Conservation (phyloP, 2,113 vertebrate species). For the Megaceryle maxima region DNA sequence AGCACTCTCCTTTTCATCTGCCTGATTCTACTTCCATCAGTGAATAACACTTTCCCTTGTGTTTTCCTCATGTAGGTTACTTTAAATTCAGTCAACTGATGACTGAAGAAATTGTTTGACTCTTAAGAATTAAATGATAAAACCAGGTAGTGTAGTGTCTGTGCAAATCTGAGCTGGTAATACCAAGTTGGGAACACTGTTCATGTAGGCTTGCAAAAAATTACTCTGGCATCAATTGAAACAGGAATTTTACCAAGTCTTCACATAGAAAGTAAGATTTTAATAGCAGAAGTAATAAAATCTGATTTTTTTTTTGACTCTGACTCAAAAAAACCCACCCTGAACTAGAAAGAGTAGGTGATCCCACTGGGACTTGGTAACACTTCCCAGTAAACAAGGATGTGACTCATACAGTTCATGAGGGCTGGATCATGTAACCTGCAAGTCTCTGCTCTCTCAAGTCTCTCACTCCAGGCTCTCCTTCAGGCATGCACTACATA, state of each 20-base stretch:
- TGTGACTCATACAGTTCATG: neutral
- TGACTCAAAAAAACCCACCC: neutral
- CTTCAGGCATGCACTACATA: neutral
- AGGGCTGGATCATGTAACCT: neutral
- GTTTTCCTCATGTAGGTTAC: neutral
- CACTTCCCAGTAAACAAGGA: accelerated
- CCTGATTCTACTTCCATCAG: neutral
- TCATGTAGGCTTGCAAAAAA: accelerated
- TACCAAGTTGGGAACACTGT: neutral
- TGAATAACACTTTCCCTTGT: neutral
- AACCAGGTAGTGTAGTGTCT: neutral
- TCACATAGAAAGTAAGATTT: neutral
- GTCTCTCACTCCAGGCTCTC: neutral
- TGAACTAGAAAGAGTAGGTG: neutral
- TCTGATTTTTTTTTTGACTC: neutral
- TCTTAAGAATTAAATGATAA: neutral
- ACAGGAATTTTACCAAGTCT: neutral
- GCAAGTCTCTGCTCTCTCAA: neutral
- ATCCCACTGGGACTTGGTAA: neutral
- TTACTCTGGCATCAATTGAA: neutral
- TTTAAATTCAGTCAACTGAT: neutral
- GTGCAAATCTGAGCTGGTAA: neutral
- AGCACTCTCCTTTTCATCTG: neutral
- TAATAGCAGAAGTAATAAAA: neutral
- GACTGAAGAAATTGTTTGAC: neutral